These are phyloP conservation scores for Eulemur mongoz DNA, from an alignment of 2,797 vertebrate species.

Conservation along the genomic window DNA sequence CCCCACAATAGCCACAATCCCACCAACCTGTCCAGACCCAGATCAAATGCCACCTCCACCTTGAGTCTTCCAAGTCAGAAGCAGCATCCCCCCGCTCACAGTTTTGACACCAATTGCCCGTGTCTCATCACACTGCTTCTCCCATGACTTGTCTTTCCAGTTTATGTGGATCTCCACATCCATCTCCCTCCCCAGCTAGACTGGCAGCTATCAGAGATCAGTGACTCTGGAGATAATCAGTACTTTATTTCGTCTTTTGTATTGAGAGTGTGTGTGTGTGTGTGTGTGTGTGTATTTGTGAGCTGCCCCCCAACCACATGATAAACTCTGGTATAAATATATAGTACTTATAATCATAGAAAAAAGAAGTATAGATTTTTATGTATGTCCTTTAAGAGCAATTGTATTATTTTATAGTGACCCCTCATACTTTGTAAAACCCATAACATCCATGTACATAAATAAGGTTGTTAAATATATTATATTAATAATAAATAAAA, in stretches of 20 bases:
- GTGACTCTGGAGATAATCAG: background rate
- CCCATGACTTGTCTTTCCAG: background rate
- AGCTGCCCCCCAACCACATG: background rate
- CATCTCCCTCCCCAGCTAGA: background rate
- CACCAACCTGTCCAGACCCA: fast-evolving
- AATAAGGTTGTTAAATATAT: background rate
- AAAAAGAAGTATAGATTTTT: background rate
- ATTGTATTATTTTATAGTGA: background rate
- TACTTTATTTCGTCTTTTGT: background rate
- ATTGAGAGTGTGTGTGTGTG: background rate
- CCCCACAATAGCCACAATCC: background rate
- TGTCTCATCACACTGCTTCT: background rate
- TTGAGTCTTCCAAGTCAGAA: background rate
- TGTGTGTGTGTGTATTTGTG: background rate
- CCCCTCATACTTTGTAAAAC: background rate
- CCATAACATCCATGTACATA: background rate
- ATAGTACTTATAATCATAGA: background rate
- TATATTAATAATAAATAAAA: background rate
- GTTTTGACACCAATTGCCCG: fast-evolving
- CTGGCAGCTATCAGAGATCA: background rate
- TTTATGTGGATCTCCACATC: background rate
- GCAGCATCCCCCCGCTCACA: background rate
- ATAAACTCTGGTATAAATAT: background rate
- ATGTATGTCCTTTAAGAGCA: background rate
- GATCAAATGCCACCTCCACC: background rate